Base-by-base conservation (phyloP, 2,113 vertebrate species). In the Erythrocercus mccallii region DNA sequence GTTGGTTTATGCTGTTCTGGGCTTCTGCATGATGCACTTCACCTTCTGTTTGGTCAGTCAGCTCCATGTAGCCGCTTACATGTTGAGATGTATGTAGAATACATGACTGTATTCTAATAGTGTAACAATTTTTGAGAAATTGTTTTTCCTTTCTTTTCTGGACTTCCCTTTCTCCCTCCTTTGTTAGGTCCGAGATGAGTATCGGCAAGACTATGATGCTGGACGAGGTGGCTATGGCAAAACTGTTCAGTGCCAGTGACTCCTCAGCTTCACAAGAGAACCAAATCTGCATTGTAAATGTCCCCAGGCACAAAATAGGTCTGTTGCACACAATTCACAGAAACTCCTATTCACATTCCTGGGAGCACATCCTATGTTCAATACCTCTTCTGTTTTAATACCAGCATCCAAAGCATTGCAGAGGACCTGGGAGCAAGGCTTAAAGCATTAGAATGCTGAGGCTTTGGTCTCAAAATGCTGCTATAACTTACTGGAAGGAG, bases 141-240 rank as follows among this genome's bases (percentile, higher is more conserved):
- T 33, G 17, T 13, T 71, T 81, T 48, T 58, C 48, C 30, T 64
- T 62, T 91, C 12, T 88, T 84, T 69, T 62, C 45, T 57, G 62
- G 21, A 5, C 44, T 95, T 65, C 10, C n/a, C 24, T 66, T 91
- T 92, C 78, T 45, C 9, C 53, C 50, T 62, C 33, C 40, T 57
- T 35, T 0, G 0, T 62, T 83, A 99, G 98, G 98, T 98, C 73
- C 98, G 98, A 92, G 98, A 98, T 42, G 98, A 98, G 23, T 98
- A 98, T 97, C 96, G 98, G 25, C 98, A 98, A 74, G 98, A 98
- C 91, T 98, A 98, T 27, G 98, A 98, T 86, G 98, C 98, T 38
- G 98, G 98, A 83, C 97, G 98, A 98, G 98, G 98, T n/a, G 98
- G 99, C 88, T 99, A 98, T 64, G 98, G 98, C 44, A 99, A 99